Base-by-base conservation (phyloP, 35 echinoderm and acorn worm species). In the Lytechinus pictus region DNA sequence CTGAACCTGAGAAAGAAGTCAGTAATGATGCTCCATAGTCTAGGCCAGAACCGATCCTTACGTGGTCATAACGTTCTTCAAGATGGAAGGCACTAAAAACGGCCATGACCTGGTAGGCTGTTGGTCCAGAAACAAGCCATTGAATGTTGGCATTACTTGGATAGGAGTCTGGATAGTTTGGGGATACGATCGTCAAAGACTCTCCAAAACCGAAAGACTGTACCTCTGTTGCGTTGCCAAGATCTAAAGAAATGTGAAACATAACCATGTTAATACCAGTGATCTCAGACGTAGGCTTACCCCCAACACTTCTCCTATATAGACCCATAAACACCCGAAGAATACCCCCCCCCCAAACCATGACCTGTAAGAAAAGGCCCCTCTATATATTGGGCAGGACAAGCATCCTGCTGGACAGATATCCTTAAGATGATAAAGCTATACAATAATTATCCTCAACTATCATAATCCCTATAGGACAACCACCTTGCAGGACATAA, bases 31-130 rank as follows among this genome's bases (percentile, higher is more conserved):
- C 53, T 27, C 3, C n/a, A 27, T 93, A 53, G 4, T 57, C 53
- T 27, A 93, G 54, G 11, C 92, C 92, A 19, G 92, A 93, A 55
- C 92, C 92, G 11, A 93, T 57, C 9, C 53, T 54, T 24, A 93
- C 6, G 92, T 24, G 57, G 52, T 93, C 92, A 54, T 90, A 14
- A 33, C 52, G 33, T 28, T 44, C 11, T 54, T 90, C 29, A 10
- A 90, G 29, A 6, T 90, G 9, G 10, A 90, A 54, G 10, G 5
- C 52, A 33, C 19, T 33, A 54, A 93, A 93, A 55, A 27, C 53
- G 10, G 88, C 88, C 88, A 52, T 90, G 28, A 54, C 52, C 10
- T 21, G 88, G 16, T 13, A 90, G 88, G 1, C 88, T 11, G 10
- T 12, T 44, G 88, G 88, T 54, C 88, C 88, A 44, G 88, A 90